Percentiles rank a stretch among this genome's conserved stretches.
phyloP scores from a whole-genome alignment of 2,113 vertebrate genomes.

The Scomber scombrus region DNA sequence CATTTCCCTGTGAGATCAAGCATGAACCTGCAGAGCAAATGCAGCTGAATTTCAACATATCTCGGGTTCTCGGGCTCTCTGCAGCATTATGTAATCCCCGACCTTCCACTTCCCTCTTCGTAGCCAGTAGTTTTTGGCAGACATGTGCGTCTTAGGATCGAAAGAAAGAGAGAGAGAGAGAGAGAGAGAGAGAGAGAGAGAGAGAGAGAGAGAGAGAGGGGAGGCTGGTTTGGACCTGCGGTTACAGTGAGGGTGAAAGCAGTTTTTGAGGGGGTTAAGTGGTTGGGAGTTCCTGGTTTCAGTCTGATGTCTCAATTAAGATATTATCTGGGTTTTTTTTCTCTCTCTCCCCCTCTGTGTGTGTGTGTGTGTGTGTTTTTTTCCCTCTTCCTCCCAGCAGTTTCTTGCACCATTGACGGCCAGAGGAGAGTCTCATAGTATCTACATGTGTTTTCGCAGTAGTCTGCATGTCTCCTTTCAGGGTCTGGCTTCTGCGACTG shows the following conservation, averaged over 20 bases:
- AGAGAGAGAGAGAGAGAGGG: no score
- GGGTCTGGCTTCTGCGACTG: conserved; percentile 66
- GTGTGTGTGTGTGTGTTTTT: neutral
- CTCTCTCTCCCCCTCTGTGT: neutral
- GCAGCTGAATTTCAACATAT: neutral
- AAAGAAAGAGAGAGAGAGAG: no score
- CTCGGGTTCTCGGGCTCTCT: conserved; percentile 52
- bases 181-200: no score
- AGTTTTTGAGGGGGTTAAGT: conserved; percentile 63
- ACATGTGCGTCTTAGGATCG: conserved; percentile 40
- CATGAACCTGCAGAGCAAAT: neutral
- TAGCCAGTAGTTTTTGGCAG: conserved; percentile 68
- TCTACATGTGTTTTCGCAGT: conserved; percentile 50
- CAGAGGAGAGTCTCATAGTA: conserved; percentile 36
- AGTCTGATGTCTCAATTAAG: conserved; percentile 44
- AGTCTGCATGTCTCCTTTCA: conserved; percentile 70
- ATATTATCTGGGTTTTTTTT: conserved; percentile 17
- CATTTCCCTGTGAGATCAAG: no score
- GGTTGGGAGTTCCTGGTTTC: conserved; percentile 62
- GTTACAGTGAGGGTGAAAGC: conserved; percentile 55
- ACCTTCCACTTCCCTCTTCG: conserved; percentile 75
- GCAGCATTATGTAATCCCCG: conserved; percentile 76
- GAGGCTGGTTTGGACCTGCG: conserved; percentile 62
- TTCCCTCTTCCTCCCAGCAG: conserved; percentile 4
- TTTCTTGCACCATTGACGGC: conserved; percentile 9